Conservation (phyloP, 1,140 invertebrate species). For the Heliconius congener region DNA sequence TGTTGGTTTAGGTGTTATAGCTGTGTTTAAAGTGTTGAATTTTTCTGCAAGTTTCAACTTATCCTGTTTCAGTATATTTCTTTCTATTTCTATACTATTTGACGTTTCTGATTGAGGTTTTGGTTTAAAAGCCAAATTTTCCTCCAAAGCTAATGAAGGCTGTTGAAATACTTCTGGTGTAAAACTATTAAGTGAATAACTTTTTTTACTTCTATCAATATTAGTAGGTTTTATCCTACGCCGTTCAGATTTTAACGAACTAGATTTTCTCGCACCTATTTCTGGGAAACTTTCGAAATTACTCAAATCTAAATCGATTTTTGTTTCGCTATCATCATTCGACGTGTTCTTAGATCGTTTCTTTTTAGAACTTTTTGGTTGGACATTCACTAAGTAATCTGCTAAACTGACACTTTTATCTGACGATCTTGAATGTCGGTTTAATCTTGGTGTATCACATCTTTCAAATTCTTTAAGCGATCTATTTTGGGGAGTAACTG, state of each 20-base stretch:
- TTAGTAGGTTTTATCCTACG: slow-evolving; percentile 76
- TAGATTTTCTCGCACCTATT: slow-evolving; percentile 68
- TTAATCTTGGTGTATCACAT: slow-evolving; percentile 66
- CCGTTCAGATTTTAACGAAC: slow-evolving; percentile 58
- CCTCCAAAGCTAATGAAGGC: slow-evolving; percentile 58
- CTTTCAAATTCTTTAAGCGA: slow-evolving; percentile 59
- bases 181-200: slow-evolving; percentile 67
- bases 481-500: slow-evolving; percentile 57
- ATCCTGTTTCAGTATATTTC: slow-evolving; percentile 73
- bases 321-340: slow-evolving; percentile 55
- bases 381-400: slow-evolving; percentile 64
- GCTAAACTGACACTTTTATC: slow-evolving; percentile 69
- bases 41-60: slow-evolving; percentile 78
- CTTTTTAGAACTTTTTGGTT: slow-evolving; percentile 64
- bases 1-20: slow-evolving; percentile 49
- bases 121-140: slow-evolving; percentile 74
- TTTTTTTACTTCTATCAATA: slow-evolving; percentile 65
- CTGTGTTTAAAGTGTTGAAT: slow-evolving; percentile 71
- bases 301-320: slow-evolving; percentile 65
- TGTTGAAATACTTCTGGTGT: slow-evolving; percentile 59
- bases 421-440: slow-evolving; percentile 58
- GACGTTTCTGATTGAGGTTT: slow-evolving; percentile 63
- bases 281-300: slow-evolving; percentile 73
- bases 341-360: slow-evolving; percentile 60
- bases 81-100: slow-evolving; percentile 66